Evolutionary conservation across 1,140 invertebrate genomes (phyloP).

Genomic region (Psilanteris sp.): DNA sequence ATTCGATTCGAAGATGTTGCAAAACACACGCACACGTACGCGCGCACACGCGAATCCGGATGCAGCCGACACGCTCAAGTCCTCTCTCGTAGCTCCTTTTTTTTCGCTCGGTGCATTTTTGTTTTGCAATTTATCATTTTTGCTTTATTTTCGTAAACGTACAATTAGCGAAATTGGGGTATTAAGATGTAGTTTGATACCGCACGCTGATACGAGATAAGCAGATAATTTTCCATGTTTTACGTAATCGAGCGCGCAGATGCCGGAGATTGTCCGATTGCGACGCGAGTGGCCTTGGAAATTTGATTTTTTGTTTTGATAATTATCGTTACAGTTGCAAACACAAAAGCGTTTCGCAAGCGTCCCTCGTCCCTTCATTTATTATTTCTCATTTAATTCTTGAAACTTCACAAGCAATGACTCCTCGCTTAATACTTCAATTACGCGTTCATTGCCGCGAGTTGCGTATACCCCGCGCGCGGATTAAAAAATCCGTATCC

Average conservation of each 20-base stretch:
- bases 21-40: conserved; percentile 26
- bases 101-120: conserved; percentile 29
- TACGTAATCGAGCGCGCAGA: conserved; percentile 48
- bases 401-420: too few species aligned
- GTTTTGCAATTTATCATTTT: conserved; percentile 38
- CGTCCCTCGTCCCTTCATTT: too few species aligned
- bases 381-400: too few species aligned
- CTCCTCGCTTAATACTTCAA: too few species aligned
- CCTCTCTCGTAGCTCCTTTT: too few species aligned
- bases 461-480: too few species aligned
- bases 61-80: conserved; percentile 14
- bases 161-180: conserved; percentile 52
- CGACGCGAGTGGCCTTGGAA: conserved; percentile 4
- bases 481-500: too few species aligned
- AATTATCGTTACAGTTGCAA: not conserved
- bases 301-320: conserved; percentile 5
- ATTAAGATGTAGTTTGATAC: conserved; percentile 53
- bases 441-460: too few species aligned
- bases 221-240: conserved; percentile 34
- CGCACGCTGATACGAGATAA: conserved; percentile 21
- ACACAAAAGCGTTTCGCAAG: not conserved
- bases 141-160: conserved; percentile 45
- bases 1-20: conserved; percentile 45
- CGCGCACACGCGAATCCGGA: conserved; percentile 10
- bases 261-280: conserved; percentile 25